These are phyloP conservation scores for Myotis davidii DNA, from an alignment of 2,113 vertebrate genomes.

Conservation along the genomic window DNA sequence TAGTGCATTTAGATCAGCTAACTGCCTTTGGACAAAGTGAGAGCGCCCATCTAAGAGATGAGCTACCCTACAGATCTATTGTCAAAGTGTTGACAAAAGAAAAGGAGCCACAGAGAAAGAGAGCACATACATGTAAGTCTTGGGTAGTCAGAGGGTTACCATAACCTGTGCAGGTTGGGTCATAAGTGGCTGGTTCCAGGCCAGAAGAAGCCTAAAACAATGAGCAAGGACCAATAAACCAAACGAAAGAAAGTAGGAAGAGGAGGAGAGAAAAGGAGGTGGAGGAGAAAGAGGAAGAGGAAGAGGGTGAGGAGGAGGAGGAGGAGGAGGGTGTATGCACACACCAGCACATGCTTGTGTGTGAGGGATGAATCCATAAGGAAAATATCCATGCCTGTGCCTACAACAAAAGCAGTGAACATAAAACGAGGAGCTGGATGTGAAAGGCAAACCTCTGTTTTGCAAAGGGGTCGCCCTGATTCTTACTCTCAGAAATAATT, in stretches of 20 bases:
- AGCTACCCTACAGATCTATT: not conserved
- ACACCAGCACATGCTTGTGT: not conserved
- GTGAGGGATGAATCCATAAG: not conserved
- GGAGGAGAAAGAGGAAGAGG: no score
- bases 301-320: no score
- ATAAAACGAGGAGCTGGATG: not conserved
- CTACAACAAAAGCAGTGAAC: not conserved
- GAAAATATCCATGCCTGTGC: not conserved
- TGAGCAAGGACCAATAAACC: not conserved
- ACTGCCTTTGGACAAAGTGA: not conserved
- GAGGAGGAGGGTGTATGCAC: rapidly evolving
- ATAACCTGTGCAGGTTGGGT: not conserved
- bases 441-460: not conserved
- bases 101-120: not conserved
- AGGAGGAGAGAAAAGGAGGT: no score
- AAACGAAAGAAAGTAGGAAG: not conserved
- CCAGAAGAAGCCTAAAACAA: not conserved
- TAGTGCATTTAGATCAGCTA: not conserved
- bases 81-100: not conserved
- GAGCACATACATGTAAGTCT: not conserved
- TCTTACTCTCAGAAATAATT: slow-evolving; percentile 36
- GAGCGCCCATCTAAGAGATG: not conserved
- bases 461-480: not conserved
- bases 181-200: not conserved
- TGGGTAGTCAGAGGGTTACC: not conserved